Conservation (phyloP, 2,888 invertebrate genomes). For the Standfussiana lucernea region DNA sequence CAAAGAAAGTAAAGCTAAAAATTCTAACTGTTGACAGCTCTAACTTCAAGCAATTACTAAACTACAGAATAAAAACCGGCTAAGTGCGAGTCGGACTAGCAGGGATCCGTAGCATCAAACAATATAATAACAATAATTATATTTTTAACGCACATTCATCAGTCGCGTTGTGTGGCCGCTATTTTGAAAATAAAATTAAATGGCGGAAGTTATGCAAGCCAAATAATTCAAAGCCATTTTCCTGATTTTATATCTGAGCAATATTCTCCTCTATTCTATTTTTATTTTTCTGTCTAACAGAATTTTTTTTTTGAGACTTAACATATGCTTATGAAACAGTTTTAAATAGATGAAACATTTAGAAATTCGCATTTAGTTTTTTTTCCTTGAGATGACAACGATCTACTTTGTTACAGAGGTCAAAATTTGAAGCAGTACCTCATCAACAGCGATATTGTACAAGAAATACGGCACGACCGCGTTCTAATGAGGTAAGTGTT, state of each 20-base stretch:
- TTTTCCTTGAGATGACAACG: neutral
- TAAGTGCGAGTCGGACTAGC: too few species aligned
- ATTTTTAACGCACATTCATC: too few species aligned
- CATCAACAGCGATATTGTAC: constrained; percentile 56
- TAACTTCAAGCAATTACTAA: neutral
- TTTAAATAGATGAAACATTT: neutral
- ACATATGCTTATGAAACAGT: neutral
- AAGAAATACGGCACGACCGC: constrained; percentile 54
- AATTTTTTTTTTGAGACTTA: neutral
- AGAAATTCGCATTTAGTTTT: neutral
- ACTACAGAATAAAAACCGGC: neutral
- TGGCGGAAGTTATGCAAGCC: too few species aligned
- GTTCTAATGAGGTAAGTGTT: constrained; percentile 66
- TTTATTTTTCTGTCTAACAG: neutral
- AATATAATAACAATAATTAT: too few species aligned
- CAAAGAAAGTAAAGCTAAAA: neutral
- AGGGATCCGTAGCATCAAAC: too few species aligned
- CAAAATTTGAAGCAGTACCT: constrained; percentile 56
- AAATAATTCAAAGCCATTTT: too few species aligned
- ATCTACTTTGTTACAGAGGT: constrained; percentile 54
- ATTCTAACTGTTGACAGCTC: neutral
- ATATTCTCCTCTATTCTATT: neutral
- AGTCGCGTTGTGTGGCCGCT: too few species aligned
- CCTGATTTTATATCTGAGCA: neutral
- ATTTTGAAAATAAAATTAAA: too few species aligned